phyloP scores from a whole-genome alignment of 2,113 vertebrate genomes.

The Cnemophilus loriae region DNA sequence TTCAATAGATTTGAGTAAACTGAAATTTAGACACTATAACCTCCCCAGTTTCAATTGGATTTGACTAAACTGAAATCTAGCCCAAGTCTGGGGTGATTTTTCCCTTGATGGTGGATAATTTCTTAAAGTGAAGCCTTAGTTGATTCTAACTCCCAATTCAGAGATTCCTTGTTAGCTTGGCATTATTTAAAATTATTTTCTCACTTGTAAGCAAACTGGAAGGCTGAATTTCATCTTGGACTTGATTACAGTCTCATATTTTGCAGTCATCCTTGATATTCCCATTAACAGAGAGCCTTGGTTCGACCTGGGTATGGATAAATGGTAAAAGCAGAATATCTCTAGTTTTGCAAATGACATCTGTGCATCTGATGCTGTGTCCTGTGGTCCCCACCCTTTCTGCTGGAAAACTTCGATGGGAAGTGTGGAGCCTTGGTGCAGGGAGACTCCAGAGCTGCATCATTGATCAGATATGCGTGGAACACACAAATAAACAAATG shows the following conservation, averaged over 20 bases:
- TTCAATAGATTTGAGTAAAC: neutral
- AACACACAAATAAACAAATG: neutral
- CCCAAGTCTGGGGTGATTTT: neutral
- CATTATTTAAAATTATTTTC: neutral
- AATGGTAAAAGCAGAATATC: neutral
- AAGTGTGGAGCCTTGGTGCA: neutral
- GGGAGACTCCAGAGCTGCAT: neutral
- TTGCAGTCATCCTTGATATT: neutral
- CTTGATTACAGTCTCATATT: neutral
- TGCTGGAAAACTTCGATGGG: neutral
- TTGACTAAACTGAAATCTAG: neutral
- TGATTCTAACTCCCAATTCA: neutral
- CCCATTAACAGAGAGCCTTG: neutral
- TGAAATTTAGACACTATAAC: neutral
- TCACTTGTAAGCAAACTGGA: neutral
- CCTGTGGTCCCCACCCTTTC: neutral
- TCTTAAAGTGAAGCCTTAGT: neutral
- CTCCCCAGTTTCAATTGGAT: neutral
- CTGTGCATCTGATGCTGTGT: neutral
- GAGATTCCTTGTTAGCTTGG: neutral
- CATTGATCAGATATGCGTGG: neutral
- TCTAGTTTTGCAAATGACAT: neutral
- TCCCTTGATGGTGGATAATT: neutral
- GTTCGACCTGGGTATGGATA: neutral
- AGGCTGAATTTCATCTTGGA: neutral